Conservation (phyloP, 1,140 invertebrate genomes). For the Tenebrio molitor region DNA sequence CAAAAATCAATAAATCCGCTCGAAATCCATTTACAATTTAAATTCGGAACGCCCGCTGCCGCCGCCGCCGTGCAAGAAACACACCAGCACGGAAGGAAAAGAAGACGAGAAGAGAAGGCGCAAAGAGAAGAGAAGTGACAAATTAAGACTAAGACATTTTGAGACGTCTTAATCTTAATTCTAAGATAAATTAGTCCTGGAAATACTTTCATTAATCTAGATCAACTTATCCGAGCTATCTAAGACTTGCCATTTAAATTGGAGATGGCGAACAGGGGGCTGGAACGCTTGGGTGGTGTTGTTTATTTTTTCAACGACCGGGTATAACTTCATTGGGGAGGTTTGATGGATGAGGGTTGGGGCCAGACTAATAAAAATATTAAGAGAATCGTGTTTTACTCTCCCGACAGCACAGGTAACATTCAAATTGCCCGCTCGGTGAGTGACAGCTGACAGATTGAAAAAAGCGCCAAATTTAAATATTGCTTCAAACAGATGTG, state of each 20-base stretch:
- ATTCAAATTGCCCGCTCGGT: too few relatives aligned
- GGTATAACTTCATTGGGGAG: neutral
- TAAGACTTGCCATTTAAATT: slow-evolving; percentile 57
- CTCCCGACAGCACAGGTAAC: too few relatives aligned
- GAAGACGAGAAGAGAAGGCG: slow-evolving; percentile 49
- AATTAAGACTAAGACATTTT: slow-evolving; percentile 65
- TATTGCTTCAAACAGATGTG: too few relatives aligned
- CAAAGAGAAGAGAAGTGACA: slow-evolving; percentile 58
- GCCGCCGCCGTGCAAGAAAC: neutral
- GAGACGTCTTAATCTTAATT: slow-evolving; percentile 66
- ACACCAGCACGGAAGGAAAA: slow-evolving; percentile 38
- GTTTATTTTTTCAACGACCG: slow-evolving; percentile 23
- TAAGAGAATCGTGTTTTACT: too few relatives aligned
- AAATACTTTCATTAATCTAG: slow-evolving; percentile 68
- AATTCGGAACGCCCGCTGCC: slow-evolving; percentile 48
- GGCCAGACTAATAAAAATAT: too few relatives aligned
- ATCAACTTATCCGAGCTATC: slow-evolving; percentile 62
- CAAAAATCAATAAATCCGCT: slow-evolving; percentile 61
- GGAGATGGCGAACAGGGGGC: slow-evolving; percentile 17
- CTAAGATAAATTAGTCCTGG: slow-evolving; percentile 66
- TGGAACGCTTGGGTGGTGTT: neutral
- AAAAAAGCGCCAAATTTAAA: too few relatives aligned
- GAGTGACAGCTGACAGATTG: too few relatives aligned
- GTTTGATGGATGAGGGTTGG: too few relatives aligned
- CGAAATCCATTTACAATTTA: slow-evolving; percentile 63